phyloP scores from a whole-genome alignment of 2,113 vertebrate genomes.

The Cacatua alba region DNA sequence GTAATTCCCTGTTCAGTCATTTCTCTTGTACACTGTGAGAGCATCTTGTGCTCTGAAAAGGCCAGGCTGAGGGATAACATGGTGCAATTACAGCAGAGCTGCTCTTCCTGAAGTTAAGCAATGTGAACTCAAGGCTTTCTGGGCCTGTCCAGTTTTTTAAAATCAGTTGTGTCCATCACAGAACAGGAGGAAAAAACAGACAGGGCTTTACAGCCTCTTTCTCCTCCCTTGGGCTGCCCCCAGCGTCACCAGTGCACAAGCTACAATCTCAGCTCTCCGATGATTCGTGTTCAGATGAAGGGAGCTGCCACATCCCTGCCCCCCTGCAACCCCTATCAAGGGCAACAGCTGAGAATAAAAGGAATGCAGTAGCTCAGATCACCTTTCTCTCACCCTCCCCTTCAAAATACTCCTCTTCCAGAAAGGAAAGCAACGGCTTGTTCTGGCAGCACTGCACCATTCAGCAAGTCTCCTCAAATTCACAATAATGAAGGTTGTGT shows the following conservation, averaged over 20 bases:
- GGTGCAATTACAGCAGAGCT: background rate
- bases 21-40: background rate
- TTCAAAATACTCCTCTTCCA: slow-evolving; percentile 20
- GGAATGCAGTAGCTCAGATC: slow-evolving; percentile 43
- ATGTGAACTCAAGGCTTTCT: background rate
- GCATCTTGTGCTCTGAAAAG: background rate
- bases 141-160: background rate
- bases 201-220: background rate
- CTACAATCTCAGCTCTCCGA: background rate
- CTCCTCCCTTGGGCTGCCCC: background rate
- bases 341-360: slow-evolving; percentile 62
- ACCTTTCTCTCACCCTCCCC: background rate
- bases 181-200: background rate
- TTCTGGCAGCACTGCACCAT: background rate
- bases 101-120: slow-evolving; percentile 5
- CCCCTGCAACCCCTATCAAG: background rate
- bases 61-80: background rate
- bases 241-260: background rate
- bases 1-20: slow-evolving; percentile 5
- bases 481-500: background rate
- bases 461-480: background rate
- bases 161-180: background rate
- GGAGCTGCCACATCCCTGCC: background rate
- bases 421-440: background rate
- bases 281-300: background rate